Percentiles rank a stretch among this genome's conserved stretches.
Evolutionary conservation across 92 coral and sea anemone species (phyloP).

Genomic region (Phenganax subtilis): DNA sequence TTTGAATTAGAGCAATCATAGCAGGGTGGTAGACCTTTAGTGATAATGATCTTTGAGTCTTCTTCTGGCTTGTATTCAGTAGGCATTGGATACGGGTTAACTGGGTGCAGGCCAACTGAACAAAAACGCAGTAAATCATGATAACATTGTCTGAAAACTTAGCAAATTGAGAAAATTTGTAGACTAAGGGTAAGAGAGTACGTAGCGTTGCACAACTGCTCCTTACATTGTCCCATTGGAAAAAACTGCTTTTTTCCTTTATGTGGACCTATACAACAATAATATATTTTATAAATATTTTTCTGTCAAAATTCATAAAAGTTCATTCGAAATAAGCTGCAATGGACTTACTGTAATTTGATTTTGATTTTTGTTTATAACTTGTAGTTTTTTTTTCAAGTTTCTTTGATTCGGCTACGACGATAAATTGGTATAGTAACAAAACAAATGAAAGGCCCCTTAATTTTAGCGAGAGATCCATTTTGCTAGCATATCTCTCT

Average conservation of each 20-base stretch:
- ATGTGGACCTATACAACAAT: constrained; percentile 1
- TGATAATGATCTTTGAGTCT: background rate
- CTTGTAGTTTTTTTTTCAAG: background rate
- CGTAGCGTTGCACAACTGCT: background rate
- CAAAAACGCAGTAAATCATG: background rate
- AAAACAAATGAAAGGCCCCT: background rate
- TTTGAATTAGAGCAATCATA: constrained; percentile 26
- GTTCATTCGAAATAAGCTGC: background rate
- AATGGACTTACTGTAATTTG: background rate
- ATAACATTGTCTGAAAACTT: too few relatives aligned
- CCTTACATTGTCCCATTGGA: constrained; percentile 30
- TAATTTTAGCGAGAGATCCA: background rate
- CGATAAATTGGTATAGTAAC: background rate
- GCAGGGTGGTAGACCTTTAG: constrained; percentile 20
- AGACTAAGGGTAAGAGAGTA: background rate
- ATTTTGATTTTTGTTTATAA: background rate
- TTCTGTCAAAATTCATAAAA: background rate
- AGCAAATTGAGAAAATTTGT: too few relatives aligned
- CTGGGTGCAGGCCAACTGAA: constrained; percentile 8
- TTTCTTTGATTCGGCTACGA: background rate
- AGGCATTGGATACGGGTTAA: constrained; percentile 1
- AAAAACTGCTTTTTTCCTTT: constrained; percentile 38
- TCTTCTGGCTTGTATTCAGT: background rate
- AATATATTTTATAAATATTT: background rate
- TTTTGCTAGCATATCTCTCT: background rate